These are phyloP conservation scores for Pampusana beccarii DNA, from an alignment of 2,113 vertebrate genomes.

Conservation along the genomic window DNA sequence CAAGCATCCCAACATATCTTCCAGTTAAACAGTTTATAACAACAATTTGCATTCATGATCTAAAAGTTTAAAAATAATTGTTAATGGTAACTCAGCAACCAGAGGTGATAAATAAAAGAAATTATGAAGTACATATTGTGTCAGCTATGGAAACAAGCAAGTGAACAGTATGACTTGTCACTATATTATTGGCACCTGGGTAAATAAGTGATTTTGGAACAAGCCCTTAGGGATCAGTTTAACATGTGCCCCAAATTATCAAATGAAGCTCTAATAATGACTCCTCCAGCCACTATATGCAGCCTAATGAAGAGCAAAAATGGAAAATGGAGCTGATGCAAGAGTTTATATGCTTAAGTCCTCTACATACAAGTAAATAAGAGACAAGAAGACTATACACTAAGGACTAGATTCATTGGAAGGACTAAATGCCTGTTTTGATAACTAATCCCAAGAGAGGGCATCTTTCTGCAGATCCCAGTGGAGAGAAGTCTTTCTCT, in stretches of 20 bases:
- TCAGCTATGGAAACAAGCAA: conserved; percentile 10
- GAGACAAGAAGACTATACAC: not conserved
- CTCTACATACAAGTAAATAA: not conserved
- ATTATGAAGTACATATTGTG: not conserved
- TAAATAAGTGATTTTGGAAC: conserved; percentile 61
- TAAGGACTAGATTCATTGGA: not conserved
- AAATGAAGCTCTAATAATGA: conserved; percentile 35
- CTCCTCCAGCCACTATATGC: not conserved
- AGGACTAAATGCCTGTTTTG: not conserved
- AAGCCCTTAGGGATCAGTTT: conserved; percentile 57
- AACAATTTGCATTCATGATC: conserved; percentile 30
- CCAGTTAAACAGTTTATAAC: not conserved
- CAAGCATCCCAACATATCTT: not conserved
- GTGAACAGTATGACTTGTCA: not conserved
- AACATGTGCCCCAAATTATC: conserved; percentile 45
- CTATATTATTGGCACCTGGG: not conserved
- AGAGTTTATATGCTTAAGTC: not conserved
- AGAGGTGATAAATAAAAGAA: conserved; percentile 57
- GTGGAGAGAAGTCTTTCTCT: not conserved
- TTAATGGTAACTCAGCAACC: conserved; percentile 5
- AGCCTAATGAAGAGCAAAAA: not conserved
- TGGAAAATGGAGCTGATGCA: not conserved
- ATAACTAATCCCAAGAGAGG: not conserved
- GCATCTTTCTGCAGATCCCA: not conserved
- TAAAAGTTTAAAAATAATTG: conserved; percentile 36